These are phyloP conservation scores for Gandaritis pyraliata DNA, from an alignment of 2,888 invertebrate species.

Conservation along the genomic window DNA sequence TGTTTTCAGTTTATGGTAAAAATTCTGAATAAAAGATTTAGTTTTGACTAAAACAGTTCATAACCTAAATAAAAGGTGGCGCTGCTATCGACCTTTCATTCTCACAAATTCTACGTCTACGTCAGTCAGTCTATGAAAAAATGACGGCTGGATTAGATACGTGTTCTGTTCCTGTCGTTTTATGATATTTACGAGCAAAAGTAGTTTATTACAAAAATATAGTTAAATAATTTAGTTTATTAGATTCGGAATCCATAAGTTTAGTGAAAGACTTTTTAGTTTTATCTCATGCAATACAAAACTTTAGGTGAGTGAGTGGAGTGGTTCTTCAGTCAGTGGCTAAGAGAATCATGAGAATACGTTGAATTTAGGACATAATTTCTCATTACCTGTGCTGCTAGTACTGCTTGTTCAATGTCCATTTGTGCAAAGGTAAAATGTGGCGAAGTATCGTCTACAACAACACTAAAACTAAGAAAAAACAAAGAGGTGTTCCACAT, in stretches of 20 bases:
- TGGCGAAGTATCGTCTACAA: slow-evolving; percentile 8
- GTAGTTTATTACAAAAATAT: slow-evolving; percentile 69
- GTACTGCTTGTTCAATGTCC: slow-evolving; percentile 25
- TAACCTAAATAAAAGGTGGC: slow-evolving; percentile 64
- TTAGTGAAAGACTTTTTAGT: slow-evolving; percentile 67
- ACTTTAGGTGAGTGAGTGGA: slow-evolving; percentile 79
- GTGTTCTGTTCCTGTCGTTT: slow-evolving; percentile 82
- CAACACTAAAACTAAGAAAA: slow-evolving; percentile 3
- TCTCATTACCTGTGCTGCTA: slow-evolving; percentile 54
- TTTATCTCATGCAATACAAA: slow-evolving; percentile 76
- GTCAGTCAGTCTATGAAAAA: slow-evolving; percentile 83
- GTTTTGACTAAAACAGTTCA: slow-evolving; percentile 55
- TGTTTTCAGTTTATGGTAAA: slow-evolving; percentile 12
- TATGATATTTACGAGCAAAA: slow-evolving; percentile 84
- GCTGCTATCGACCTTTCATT: slow-evolving; percentile 52
- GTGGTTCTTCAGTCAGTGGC: slow-evolving; percentile 45
- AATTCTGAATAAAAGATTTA: slow-evolving; percentile 40
- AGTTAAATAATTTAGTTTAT: slow-evolving; percentile 50
- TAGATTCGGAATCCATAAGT: slow-evolving; percentile 55
- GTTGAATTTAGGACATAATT: slow-evolving; percentile 62
- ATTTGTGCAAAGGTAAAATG: slow-evolving; percentile 32
- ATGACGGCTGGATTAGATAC: slow-evolving; percentile 83
- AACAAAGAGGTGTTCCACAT: slow-evolving; percentile 15
- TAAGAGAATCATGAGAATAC: slow-evolving; percentile 62
- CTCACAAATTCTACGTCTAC: slow-evolving; percentile 43